Evolutionary conservation across 1,140 invertebrate genomes (phyloP), one percentile per base, ranked within the genome.

Genomic region (Lucilia cuprina): DNA sequence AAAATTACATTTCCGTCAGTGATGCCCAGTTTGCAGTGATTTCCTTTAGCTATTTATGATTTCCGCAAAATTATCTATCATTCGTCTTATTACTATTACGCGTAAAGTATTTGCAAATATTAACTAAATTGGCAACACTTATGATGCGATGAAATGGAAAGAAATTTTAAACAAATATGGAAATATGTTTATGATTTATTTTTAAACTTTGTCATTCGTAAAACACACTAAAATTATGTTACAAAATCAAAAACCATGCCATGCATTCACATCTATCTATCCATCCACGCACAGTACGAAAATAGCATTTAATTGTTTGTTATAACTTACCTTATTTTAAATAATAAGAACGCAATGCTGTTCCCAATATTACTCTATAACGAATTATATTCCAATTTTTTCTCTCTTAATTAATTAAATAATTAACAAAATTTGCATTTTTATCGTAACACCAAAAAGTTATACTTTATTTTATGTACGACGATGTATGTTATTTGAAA

Each of bases 131-230:
- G 65, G 21, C 65, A 70, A 70, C 65, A 70, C 65, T 70, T 21
- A 21, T 70, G 19, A 70, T 70, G 21, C 21, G n/a, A 70, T 70
- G 21, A 21, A 70, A 2, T 3, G 5, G 9, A 70, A 70, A 8
- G 9, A 70, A 25, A 70, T 70, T 9, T 7, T 70, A 21, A 70
- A 70, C 65, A 70, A 70, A 70, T 70, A 70, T 70, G 65, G 65
- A 70, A 70, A 70, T 70, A 70, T 70, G 65, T 21, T 70, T 70
- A 60, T 60, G 14, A 60, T n/a, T 60, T 41, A 55, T 55, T 55
- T 55, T 17, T 55, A 55, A 55, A 55, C 50, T 55, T 55, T 55
- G 17, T 55, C 50, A 55, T 12, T 13, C 50, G 13, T 55, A 30
- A 3, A 30, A 55, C 50, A 55, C 50, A 55, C 50, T 8, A 3